A percentile compares a stretch with the other conserved stretches of the same genome.
phyloP scores from a whole-genome alignment of 2,797 vertebrate genomes.

The Centropyge bicolor region DNA sequence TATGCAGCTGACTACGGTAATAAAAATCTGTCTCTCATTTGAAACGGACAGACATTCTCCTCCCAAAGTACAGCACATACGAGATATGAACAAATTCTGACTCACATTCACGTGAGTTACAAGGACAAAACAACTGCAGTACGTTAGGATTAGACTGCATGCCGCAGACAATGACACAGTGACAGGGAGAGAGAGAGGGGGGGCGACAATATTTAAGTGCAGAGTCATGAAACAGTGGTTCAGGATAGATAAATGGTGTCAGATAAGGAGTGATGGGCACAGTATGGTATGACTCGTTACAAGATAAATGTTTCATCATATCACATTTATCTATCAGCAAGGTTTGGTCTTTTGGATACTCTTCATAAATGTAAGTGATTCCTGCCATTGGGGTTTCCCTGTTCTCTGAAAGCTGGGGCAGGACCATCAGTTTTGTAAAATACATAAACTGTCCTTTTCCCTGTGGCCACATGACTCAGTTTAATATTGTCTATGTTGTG shows the following conservation, averaged over 20 bases:
- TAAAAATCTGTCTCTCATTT: background rate
- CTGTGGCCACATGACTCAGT: background rate
- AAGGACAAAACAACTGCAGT: background rate
- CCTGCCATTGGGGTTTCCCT: background rate
- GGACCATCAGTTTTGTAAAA: too few relatives aligned
- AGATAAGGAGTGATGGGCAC: background rate
- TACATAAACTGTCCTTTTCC: too few relatives aligned
- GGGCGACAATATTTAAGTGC: background rate
- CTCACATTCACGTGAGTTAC: background rate
- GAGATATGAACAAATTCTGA: background rate
- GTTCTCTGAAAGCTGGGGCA: background rate
- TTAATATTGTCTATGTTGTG: background rate
- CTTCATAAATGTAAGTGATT: background rate
- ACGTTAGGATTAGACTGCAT: conserved; percentile 7
- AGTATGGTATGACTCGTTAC: background rate
- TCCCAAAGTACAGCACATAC: conserved; percentile 9
- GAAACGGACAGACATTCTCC: background rate
- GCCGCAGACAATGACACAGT: conserved; percentile 7
- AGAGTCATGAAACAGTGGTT: background rate
- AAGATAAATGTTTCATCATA: background rate
- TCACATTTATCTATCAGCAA: background rate
- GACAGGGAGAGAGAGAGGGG: background rate
- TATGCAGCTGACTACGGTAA: conserved; percentile 13
- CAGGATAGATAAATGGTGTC: background rate
- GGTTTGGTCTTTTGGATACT: background rate